A percentile compares a stretch with the other conserved stretches of the same genome.
These are phyloP conservation scores for Adelges cooleyi DNA, from an alignment of 1,140 invertebrate species.

Conservation along the genomic window DNA sequence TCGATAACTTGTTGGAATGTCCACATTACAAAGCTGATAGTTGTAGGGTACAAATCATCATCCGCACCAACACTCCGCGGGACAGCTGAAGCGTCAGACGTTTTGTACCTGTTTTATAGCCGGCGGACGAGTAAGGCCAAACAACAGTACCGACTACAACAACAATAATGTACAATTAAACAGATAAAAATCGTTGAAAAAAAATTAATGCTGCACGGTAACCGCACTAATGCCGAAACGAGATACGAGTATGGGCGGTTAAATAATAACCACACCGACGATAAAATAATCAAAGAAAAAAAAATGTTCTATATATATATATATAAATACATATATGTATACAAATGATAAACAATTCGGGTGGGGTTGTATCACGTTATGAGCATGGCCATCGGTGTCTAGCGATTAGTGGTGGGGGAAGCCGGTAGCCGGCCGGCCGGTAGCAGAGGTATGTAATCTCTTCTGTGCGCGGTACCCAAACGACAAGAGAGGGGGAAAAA, in stretches of 20 bases:
- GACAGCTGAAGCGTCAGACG: not conserved
- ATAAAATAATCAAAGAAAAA: not conserved
- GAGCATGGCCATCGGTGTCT: too few species aligned
- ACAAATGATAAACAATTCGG: too few species aligned
- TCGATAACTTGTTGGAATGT: conserved; percentile 33
- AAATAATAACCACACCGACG: not conserved
- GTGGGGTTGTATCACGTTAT: not conserved
- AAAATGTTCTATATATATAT: too few species aligned
- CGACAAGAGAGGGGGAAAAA: too few species aligned
- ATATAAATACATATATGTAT: too few species aligned
- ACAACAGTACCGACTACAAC: too few species aligned
- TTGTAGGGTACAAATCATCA: not conserved
- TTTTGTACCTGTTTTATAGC: not conserved
- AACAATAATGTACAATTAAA: not conserved
- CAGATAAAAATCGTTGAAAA: not conserved
- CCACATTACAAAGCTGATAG: not conserved
- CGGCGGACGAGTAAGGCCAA: too few species aligned
- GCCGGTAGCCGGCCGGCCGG: conserved; percentile 1
- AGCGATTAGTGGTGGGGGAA: not conserved
- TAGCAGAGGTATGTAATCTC: too few species aligned
- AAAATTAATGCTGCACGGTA: not conserved
- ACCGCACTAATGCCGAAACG: not conserved
- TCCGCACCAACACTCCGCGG: not conserved
- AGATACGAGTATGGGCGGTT: conserved; percentile 12
- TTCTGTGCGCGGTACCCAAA: too few species aligned